Evolutionary conservation across 2,797 vertebrate species (phyloP).

Genomic region (Podargus strigoides): DNA sequence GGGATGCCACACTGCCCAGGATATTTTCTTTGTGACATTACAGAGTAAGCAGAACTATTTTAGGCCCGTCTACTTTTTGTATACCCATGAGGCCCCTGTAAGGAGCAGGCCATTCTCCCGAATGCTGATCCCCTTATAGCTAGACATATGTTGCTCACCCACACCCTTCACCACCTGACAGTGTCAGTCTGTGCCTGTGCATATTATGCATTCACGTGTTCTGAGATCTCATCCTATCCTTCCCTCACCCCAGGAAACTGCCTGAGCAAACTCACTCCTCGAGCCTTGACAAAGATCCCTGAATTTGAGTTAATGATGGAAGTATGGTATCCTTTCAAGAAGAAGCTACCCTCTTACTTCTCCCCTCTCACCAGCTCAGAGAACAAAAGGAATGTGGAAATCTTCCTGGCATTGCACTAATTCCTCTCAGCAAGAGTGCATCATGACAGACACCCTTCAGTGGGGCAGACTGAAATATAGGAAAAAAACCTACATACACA

Average conservation of each 20-base stretch:
- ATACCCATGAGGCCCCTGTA: neutral
- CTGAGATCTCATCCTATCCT: neutral
- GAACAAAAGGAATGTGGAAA: neutral
- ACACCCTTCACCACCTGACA: conserved; percentile 38
- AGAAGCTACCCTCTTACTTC: neutral
- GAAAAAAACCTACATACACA: neutral
- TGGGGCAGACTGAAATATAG: neutral
- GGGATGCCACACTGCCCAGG: neutral
- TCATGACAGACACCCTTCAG: neutral
- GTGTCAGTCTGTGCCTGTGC: conserved; percentile 32
- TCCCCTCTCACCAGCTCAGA: neutral
- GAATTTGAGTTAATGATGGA: neutral
- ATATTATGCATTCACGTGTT: conserved; percentile 12
- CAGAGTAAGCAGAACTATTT: neutral
- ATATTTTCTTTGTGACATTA: neutral
- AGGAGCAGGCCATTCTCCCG: neutral
- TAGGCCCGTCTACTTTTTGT: neutral
- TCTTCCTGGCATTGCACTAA: neutral
- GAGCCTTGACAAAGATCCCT: neutral
- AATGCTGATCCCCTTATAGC: neutral
- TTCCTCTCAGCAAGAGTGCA: neutral
- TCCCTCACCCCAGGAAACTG: neutral
- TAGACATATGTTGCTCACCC: conserved; percentile 49
- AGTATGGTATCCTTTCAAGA: neutral
- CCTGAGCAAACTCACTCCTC: neutral